Conservation (phyloP, 2,888 invertebrate species). For the Chloroclysta siterata region DNA sequence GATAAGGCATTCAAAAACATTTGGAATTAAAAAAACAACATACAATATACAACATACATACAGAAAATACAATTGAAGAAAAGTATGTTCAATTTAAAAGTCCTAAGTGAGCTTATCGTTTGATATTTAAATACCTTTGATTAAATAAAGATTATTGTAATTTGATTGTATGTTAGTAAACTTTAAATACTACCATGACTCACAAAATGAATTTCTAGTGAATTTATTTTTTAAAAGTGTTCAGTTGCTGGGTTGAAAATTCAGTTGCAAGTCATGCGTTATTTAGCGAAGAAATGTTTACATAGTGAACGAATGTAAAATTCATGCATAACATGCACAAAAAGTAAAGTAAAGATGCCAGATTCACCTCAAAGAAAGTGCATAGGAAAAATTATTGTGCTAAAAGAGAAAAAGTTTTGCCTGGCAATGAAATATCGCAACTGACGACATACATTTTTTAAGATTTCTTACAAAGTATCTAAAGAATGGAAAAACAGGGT, state of each 20-base stretch:
- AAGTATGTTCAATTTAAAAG: conserved; percentile 1
- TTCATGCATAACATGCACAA: conserved; percentile 21
- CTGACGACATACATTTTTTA: conserved; percentile 44
- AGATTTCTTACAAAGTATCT: conserved; percentile 19
- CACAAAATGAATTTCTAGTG: not conserved
- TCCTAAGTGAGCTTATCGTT: too few relatives aligned
- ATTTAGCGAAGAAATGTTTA: not conserved
- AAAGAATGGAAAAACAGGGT: conserved; percentile 61
- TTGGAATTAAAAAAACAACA: conserved; percentile 6
- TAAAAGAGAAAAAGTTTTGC: conserved; percentile 21
- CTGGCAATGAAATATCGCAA: conserved; percentile 36
- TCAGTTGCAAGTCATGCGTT: not conserved
- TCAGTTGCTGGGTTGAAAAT: not conserved
- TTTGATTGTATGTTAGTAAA: not conserved
- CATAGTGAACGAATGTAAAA: not conserved
- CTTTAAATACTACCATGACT: not conserved
- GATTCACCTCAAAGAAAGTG: conserved; percentile 10
- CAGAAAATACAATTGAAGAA: not conserved
- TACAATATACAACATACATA: not conserved
- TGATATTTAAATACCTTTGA: not conserved
- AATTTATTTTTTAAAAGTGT: not conserved
- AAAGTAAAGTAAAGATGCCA: not conserved
- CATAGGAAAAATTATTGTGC: conserved; percentile 18
- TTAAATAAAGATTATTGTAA: not conserved
- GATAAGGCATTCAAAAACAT: conserved; percentile 36